Base-by-base conservation (phyloP, 2,888 invertebrate species). In the Danaus chrysippus region DNA sequence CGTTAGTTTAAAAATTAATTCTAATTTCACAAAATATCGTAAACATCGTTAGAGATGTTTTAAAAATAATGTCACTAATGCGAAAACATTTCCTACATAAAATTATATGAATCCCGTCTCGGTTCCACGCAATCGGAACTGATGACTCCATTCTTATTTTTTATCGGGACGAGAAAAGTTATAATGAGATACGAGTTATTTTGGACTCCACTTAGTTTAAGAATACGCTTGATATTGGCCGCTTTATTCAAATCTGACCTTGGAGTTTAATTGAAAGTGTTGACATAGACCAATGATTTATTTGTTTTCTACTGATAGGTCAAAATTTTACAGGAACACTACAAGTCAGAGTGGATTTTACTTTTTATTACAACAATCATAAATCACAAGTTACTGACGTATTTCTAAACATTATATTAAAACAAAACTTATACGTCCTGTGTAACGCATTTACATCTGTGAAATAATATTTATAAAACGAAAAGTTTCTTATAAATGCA, bases 231-330 rank as follows among this genome's bases (percentile, higher is more conserved):
- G 75, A 76, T 75, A 74, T 76, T 68, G 74, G 71, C 77, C 69
- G 77, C 81, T 73, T 79, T 77, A 77, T 78, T 78, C 72, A 71
- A 69, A 66, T 59, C 56, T 76, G 84, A 78, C 90, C 90, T 89
- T 89, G 83, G 59, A 57, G 66, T 78, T 82, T 88, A 89, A 89
- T 88, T 84, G 89, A 87, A 89, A 82, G 87, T 87, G 90, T 82
- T 89, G 89, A 90, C 87, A 89, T 73, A 76, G 67, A 69, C 73
- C 67, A 63, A 68, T 84, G 88, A 90, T 89, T 90, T 90, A 88
- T 86, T 65, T 72, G 64, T 74, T 76, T 82, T 82, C 76, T 79
- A 80, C 79, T 79, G 79, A 80, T 53, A 54, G 23, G 15, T 34
- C 44, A 12, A 15, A n/a, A 54, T 43, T 19, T 43, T 34, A n/a